Base-by-base conservation (phyloP, 23 tunicate genomes). In the Halocynthia aurantium region DNA sequence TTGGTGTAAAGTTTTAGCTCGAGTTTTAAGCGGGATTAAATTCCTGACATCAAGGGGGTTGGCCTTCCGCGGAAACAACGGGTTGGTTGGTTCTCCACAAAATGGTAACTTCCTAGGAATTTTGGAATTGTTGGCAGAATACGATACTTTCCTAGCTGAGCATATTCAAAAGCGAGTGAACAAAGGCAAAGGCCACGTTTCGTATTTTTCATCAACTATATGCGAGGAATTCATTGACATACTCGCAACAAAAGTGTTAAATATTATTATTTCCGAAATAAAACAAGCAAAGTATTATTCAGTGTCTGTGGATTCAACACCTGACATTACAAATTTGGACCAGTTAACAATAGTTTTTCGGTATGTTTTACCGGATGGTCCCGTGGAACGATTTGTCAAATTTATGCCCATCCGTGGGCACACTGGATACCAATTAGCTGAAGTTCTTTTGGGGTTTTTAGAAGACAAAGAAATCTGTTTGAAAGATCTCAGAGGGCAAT, bases 91-190 rank as follows among this genome's bases (percentile, higher is more conserved):
- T 51, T 80, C 77, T 10, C 80, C 50, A 53, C 77, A 52, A 71
- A 80, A 71, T 71, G 79, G 77, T 6, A 81, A 81, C 63, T 81
- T 81, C 50, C 62, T 81, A 54, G 77, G 77, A 52, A 12, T 81
- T 15, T 52, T 81, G 62, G 84, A 71, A 71, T 52, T 81, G 10
- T 22, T 81, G 22, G 50, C 50, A 22, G 65, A 81, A 22, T 81
- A 15, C 49, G 84, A 81, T 81, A 17, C 84, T 10, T 81, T 81
- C 49, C 50, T 65, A 81, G 77, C 77, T 51, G 66, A 55, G 65
- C 84, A 81, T 71, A 81, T 81, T 81, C 63, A 53, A 20, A 81
- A 71, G 63, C 63, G 50, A 12, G 77, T 22, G 18, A 73, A 73
- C 22, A 6, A 22, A n/a, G 77, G 77, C 18, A 73, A 55, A 55